Conservation (phyloP, 2,888 invertebrate genomes). For the Melinaea menophilus region DNA sequence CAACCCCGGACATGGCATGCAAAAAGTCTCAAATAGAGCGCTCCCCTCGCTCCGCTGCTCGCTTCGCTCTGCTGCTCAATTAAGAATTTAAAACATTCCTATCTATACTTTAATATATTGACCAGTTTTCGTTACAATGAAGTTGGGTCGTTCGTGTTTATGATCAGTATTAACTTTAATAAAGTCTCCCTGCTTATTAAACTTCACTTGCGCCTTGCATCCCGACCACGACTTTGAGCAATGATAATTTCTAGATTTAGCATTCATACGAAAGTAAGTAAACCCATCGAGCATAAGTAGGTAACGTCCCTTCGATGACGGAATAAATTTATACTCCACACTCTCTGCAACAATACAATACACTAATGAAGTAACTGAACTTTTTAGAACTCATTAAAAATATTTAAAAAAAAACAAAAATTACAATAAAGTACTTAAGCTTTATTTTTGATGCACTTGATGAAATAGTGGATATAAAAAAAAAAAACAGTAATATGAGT, state of each 20-base stretch:
- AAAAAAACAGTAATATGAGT: no score
- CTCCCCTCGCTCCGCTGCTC: no score
- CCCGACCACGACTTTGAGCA: slow-evolving; percentile 40
- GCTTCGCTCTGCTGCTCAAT: not conserved
- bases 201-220: slow-evolving; percentile 37
- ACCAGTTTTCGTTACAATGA: slow-evolving; percentile 32
- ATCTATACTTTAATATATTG: slow-evolving; percentile 14
- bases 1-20: no score
- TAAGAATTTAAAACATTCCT: not conserved
- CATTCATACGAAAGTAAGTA: slow-evolving; percentile 39
- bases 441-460: no score
- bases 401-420: not conserved
- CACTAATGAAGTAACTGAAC: not conserved
- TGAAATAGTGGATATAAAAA: no score
- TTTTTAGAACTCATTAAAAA: not conserved
- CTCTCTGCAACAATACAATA: not conserved
- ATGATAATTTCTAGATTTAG: slow-evolving; percentile 36
- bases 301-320: slow-evolving; percentile 33
- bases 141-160: slow-evolving; percentile 38
- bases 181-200: slow-evolving; percentile 33
- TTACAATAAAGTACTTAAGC: no score
- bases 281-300: slow-evolving; percentile 39
- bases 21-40: no score
- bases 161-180: slow-evolving; percentile 30
- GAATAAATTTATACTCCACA: slow-evolving; percentile 40